Evolutionary conservation across 2,888 invertebrate genomes (phyloP), one percentile per base, ranked within the genome.

Genomic region (Dione vanillae): DNA sequence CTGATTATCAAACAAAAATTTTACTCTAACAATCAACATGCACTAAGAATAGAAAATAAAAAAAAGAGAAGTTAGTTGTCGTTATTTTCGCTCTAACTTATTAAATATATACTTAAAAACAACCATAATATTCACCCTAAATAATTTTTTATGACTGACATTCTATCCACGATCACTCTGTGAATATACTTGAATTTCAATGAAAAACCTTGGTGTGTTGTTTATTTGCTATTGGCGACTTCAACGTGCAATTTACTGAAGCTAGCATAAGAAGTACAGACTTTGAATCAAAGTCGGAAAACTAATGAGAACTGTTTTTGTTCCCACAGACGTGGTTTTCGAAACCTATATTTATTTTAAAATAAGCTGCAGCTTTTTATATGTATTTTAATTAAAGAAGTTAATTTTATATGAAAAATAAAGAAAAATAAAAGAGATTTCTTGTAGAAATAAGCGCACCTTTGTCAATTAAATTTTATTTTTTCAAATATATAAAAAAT

Each of bases 251-350:
- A 40, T 56, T 56, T 56, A 61, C 61, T 61, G 27, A 27, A 61
- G 45, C 45, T 11, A 40, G 45, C 20, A 10, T 45, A 43, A 45
- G 27, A 45, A 45, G 27, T 61, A 37, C n/a, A 61, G 20, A 61
- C 56, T 56, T 56, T 56, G 56, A 61, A n/a, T 61, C 45, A 45
- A 45, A 61, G 61, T 45, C 43, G 7, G 61, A 61, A 43, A 45
- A 61, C 45, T 61, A 61, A 61, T 61, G 61, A 61, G 61, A 41
- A 45, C 59, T 61, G 27, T 37, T 56, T 56, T 37, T 56, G 35
- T 45, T 61, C 27, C 27, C 45, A n/a, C 27, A n/a, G 45, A 43
- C 27, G n/a, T 27, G 10, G 16, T 56, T 56, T 40, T 56, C 37
- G 2, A 19, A 56, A 37, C 16, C 14, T 11, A n/a, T 45, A 20